These are phyloP conservation scores for Lamprotornis superbus DNA, from an alignment of 2,113 vertebrate species.

Conservation along the genomic window DNA sequence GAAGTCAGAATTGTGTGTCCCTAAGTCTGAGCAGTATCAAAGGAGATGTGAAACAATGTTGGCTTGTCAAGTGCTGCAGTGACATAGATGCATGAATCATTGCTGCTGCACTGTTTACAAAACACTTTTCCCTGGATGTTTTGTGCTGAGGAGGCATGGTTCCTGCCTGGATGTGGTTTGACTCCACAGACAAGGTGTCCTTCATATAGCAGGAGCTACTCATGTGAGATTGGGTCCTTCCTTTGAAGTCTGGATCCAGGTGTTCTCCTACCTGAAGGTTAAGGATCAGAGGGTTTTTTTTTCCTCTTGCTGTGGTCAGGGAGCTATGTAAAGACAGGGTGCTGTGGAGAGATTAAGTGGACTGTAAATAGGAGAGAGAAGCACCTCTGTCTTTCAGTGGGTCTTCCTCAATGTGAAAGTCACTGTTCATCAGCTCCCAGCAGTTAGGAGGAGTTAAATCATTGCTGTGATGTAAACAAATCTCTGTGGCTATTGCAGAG, in stretches of 20 bases:
- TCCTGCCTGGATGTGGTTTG: background rate
- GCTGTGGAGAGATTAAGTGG: background rate
- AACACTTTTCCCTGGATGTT: background rate
- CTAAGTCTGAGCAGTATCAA: background rate
- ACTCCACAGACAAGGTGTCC: background rate
- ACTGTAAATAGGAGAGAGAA: background rate
- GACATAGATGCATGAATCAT: background rate
- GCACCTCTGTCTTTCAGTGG: background rate
- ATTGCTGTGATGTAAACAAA: background rate
- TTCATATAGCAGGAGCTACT: background rate
- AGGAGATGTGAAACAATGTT: background rate
- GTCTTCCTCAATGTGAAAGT: background rate
- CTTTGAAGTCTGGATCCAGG: background rate
- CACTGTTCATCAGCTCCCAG: background rate
- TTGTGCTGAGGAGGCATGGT: background rate
- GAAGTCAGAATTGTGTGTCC: background rate
- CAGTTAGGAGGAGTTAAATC: background rate
- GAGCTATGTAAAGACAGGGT: background rate
- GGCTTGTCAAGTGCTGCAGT: background rate
- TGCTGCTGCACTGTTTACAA: background rate
- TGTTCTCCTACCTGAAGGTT: background rate
- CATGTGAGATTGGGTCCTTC: background rate
- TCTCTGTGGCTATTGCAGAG: background rate
- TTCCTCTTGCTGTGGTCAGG: background rate
- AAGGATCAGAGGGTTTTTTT: background rate